Evolutionary conservation across 2,888 invertebrate genomes (phyloP).

Genomic region (Hypomecis atomaria): DNA sequence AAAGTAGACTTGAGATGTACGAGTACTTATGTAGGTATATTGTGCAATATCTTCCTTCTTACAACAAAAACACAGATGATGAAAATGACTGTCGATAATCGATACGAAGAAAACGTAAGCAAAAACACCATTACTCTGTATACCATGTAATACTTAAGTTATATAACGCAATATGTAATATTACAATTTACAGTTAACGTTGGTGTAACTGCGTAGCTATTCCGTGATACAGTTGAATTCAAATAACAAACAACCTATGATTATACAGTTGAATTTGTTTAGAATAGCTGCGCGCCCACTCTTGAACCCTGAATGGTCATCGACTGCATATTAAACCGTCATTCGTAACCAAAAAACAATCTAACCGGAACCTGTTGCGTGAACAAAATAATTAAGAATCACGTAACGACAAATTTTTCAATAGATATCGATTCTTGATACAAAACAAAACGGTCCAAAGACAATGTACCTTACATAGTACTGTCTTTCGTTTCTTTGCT

Average conservation of each 20-base stretch:
- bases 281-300: slow-evolving; percentile 37
- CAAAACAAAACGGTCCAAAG: slow-evolving; percentile 31
- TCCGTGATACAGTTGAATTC: slow-evolving; percentile 1
- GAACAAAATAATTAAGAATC: slow-evolving; percentile 65
- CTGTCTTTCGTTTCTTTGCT: slow-evolving; percentile 15
- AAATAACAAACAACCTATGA: slow-evolving; percentile 6
- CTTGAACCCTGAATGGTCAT: slow-evolving; percentile 23
- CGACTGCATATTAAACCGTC: slow-evolving; percentile 39
- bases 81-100: neutral
- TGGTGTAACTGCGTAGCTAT: neutral
- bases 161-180: slow-evolving; percentile 1
- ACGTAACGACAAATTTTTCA: slow-evolving; percentile 52
- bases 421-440: slow-evolving; percentile 33
- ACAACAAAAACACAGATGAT: neutral
- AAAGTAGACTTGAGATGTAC: no score
- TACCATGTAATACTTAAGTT: neutral
- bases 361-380: slow-evolving; percentile 64
- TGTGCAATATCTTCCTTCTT: neutral
- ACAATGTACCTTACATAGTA: slow-evolving; percentile 39
- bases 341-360: slow-evolving; percentile 52
- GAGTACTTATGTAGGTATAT: neutral
- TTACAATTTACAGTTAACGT: neutral
- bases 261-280: slow-evolving; percentile 29
- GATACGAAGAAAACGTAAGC: neutral
- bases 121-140: neutral